Conservation (phyloP, 2,888 invertebrate genomes). For the Halictus quadricinctus region DNA sequence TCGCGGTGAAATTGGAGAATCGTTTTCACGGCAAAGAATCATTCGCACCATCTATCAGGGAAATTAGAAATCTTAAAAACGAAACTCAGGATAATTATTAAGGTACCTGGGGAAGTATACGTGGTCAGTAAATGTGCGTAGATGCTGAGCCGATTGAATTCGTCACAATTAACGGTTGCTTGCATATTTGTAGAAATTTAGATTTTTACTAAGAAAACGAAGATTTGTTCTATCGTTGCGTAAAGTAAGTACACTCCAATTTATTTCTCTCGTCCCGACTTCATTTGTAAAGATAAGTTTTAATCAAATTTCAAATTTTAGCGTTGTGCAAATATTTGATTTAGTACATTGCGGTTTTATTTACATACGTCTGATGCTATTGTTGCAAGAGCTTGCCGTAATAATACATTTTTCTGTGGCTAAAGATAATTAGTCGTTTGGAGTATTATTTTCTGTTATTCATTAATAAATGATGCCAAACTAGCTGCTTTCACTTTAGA, state of each 20-base stretch:
- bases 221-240: conserved; percentile 6
- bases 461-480: conserved; percentile 29
- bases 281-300: neutral
- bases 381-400: neutral
- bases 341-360: neutral
- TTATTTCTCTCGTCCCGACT: neutral
- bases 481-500: conserved; percentile 65
- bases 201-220: conserved; percentile 21
- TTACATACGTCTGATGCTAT: neutral
- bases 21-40: neutral
- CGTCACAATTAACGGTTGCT: neutral
- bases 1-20: neutral
- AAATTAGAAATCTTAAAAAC: conserved; percentile 45
- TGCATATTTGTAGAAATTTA: conserved; percentile 22
- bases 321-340: conserved; percentile 4
- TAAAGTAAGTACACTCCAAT: conserved; percentile 35
- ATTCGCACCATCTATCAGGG: conserved; percentile 55
- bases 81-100: conserved; percentile 59
- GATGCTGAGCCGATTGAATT: conserved; percentile 25
- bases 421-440: neutral
- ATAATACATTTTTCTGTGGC: neutral
- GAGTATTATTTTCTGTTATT: neutral
- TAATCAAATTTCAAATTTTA: neutral
- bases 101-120: conserved; percentile 52
- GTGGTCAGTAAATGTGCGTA: conserved; percentile 49